Percentiles rank a stretch among this genome's conserved stretches.
Conservation (phyloP, 2,113 vertebrate species). For the Limanda limanda region DNA sequence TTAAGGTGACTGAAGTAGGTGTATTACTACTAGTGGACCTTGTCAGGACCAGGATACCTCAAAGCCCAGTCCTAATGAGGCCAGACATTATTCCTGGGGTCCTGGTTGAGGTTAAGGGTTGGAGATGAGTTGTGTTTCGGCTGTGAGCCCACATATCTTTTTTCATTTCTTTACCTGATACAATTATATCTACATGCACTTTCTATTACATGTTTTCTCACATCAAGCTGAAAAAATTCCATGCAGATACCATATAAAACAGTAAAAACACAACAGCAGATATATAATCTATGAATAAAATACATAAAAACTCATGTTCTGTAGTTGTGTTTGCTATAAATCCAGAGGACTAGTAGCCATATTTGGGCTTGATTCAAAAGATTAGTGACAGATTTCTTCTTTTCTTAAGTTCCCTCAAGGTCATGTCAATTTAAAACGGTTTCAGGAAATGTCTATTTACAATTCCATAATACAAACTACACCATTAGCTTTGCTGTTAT, state of each 20-base stretch:
- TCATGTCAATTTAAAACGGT: not conserved
- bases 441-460: not conserved
- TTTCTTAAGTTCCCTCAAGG: not conserved
- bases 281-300: constrained; percentile 51
- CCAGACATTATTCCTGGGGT: no score
- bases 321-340: not conserved
- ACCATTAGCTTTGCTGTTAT: not conserved
- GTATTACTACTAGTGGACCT: no score
- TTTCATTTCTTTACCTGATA: constrained; percentile 3
- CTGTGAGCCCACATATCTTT: no score
- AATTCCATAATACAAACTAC: not conserved
- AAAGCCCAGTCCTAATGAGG: no score
- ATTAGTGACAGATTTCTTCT: not conserved
- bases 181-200: not conserved
- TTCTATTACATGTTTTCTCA: constrained; percentile 8
- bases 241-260: not conserved
- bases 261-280: constrained; percentile 39
- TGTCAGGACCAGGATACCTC: no score
- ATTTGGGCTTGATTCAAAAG: constrained; percentile 15
- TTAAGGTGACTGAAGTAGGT: not conserved
- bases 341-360: not conserved
- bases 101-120: no score
- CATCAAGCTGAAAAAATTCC: constrained; percentile 1
- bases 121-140: not conserved
- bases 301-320: constrained; percentile 14